Conservation (phyloP, 2,888 invertebrate species). For the Germaria angustata region DNA sequence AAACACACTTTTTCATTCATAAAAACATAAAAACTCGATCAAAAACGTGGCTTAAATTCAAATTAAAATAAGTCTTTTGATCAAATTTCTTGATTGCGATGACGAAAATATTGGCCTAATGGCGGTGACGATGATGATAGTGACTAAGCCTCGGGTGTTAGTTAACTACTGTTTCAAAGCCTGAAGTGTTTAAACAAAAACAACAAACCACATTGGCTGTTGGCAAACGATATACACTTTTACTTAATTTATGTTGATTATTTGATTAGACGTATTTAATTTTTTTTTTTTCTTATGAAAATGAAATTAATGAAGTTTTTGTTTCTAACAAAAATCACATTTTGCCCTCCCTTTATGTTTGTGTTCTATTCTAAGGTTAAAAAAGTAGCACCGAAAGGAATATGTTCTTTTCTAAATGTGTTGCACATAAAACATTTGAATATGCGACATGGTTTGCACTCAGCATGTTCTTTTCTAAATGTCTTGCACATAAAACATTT, state of each 20-base stretch:
- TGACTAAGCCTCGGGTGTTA: constrained; percentile 2
- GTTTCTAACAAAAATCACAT: too few species aligned
- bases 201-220: not conserved
- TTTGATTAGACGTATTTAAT: too few species aligned
- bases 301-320: too few species aligned
- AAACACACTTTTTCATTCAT: constrained; percentile 53
- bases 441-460: too few species aligned
- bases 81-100: constrained; percentile 12
- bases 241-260: not conserved
- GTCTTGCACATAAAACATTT: too few species aligned
- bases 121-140: not conserved
- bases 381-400: too few species aligned
- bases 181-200: not conserved
- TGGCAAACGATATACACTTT: constrained; percentile 18
- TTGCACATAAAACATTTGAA: too few species aligned
- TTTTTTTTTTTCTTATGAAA: too few species aligned
- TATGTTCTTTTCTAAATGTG: too few species aligned
- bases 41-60: constrained; percentile 56
- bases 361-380: too few species aligned
- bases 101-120: not conserved
- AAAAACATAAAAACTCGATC: constrained; percentile 54
- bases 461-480: too few species aligned
- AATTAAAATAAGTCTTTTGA: constrained; percentile 25
- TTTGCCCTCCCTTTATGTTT: too few species aligned
- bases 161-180: not conserved